A percentile compares a stretch with the other conserved stretches of the same genome.
phyloP scores from a whole-genome alignment of 2,888 invertebrate species.

The Anagyrus pseudococci region DNA sequence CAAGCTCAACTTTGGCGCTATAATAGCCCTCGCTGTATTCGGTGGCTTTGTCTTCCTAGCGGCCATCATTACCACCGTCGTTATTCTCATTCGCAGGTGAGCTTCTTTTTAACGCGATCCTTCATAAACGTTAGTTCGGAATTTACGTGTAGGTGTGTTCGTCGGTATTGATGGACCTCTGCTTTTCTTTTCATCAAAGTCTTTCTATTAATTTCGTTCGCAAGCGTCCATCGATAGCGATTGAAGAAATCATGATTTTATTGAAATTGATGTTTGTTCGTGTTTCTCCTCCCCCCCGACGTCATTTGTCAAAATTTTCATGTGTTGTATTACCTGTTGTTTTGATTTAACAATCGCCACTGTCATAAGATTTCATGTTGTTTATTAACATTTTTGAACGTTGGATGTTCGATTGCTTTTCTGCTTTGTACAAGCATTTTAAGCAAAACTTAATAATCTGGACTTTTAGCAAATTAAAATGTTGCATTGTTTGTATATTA shows the following conservation, averaged over 20 bases:
- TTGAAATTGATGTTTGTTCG: slow-evolving; percentile 1
- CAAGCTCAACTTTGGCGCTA: slow-evolving; percentile 82
- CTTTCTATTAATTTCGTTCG: too few species aligned
- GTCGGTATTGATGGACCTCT: not conserved
- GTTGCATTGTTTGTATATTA: slow-evolving; percentile 6
- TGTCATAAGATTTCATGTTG: not conserved
- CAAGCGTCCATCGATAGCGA: not conserved
- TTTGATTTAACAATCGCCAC: not conserved
- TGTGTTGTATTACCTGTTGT: slow-evolving; percentile 8
- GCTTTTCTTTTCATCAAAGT: too few species aligned
- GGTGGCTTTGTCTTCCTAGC: slow-evolving; percentile 91
- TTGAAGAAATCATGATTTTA: too few species aligned
- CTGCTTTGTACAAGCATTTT: slow-evolving; percentile 17
- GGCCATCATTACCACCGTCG: slow-evolving; percentile 86
- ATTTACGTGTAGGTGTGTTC: not conserved
- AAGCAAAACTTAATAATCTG: not conserved
- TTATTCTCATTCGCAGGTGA: slow-evolving; percentile 88
- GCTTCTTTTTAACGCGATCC: slow-evolving; percentile 42
- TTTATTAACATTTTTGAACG: not conserved
- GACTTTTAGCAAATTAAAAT: not conserved
- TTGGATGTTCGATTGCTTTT: slow-evolving; percentile 14
- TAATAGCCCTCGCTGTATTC: slow-evolving; percentile 88
- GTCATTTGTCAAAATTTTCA: slow-evolving; percentile 7
- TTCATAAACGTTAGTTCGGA: not conserved
- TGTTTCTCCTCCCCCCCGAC: slow-evolving; percentile 13